These are phyloP conservation scores for Ypsolopha scabrella DNA, from an alignment of 2,888 invertebrate species.

Conservation along the genomic window DNA sequence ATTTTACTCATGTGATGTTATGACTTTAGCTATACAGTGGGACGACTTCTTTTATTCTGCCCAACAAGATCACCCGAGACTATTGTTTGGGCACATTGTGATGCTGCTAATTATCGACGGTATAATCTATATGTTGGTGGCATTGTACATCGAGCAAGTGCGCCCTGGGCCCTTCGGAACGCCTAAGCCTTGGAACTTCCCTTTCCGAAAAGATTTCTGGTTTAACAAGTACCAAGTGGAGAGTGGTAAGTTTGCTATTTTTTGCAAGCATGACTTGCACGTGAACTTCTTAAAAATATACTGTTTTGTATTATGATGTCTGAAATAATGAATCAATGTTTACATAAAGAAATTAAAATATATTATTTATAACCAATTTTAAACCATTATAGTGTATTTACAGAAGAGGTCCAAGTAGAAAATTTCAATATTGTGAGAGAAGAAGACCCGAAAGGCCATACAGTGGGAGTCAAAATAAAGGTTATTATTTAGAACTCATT, in stretches of 20 bases:
- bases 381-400: no score
- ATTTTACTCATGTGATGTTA: no score
- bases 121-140: constrained; percentile 78
- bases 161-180: constrained; percentile 90
- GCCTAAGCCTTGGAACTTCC: constrained; percentile 86
- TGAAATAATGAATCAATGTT: no score
- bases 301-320: no score
- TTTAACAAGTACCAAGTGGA: no score
- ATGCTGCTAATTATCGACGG: constrained; percentile 80
- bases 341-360: no score
- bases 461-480: constrained; percentile 57
- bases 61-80: constrained; percentile 78
- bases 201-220: constrained; percentile 75
- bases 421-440: constrained; percentile 36
- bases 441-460: constrained; percentile 52
- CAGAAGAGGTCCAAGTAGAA: no score
- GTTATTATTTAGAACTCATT: constrained; percentile 35
- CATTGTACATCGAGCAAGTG: constrained; percentile 89
- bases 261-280: no score
- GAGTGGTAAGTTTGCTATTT: no score
- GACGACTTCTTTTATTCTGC: constrained; percentile 72
- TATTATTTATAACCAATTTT: no score
- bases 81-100: constrained; percentile 75
- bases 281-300: no score
- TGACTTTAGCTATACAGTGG: constrained; percentile 78